phyloP scores from a whole-genome alignment of 2,888 invertebrate species.

The Anarsia innoxiella region DNA sequence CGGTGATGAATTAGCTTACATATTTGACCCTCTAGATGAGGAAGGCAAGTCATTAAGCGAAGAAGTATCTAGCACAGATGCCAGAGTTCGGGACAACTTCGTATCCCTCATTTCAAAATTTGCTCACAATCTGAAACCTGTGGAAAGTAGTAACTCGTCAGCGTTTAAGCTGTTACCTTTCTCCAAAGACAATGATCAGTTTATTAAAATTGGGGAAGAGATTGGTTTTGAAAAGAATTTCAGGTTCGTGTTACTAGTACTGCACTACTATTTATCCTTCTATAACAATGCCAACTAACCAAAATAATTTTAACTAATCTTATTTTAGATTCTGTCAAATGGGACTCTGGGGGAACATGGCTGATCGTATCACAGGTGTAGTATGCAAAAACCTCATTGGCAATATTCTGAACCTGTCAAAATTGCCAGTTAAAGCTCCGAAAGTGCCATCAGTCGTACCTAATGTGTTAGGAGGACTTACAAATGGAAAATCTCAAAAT shows the following conservation, averaged over 20 bases:
- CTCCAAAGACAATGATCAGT: slow-evolving; percentile 44
- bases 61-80: slow-evolving; percentile 68
- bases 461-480: too few relatives aligned
- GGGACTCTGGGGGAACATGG: slow-evolving; percentile 80
- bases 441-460: slow-evolving; percentile 10
- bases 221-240: slow-evolving; percentile 52
- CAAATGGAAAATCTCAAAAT: too few relatives aligned
- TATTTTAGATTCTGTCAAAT: slow-evolving; percentile 79
- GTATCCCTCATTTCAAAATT: slow-evolving; percentile 81
- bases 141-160: slow-evolving; percentile 24
- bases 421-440: slow-evolving; percentile 22
- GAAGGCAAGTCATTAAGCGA: slow-evolving; percentile 72
- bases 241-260: too few relatives aligned
- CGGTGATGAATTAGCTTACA: slow-evolving; percentile 82
- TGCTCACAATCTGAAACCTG: slow-evolving; percentile 55
- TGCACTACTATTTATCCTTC: too few relatives aligned
- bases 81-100: slow-evolving; percentile 78
- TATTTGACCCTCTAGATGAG: slow-evolving; percentile 79
- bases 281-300: too few relatives aligned
- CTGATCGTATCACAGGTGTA: slow-evolving; percentile 70
- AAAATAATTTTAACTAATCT: too few relatives aligned
- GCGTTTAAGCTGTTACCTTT: slow-evolving; percentile 35
- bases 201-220: slow-evolving; percentile 43
- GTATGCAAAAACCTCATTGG: slow-evolving; percentile 66
- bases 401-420: slow-evolving; percentile 39